phyloP scores from a whole-genome alignment of 2,888 invertebrate genomes.

The Dusona sp. region DNA sequence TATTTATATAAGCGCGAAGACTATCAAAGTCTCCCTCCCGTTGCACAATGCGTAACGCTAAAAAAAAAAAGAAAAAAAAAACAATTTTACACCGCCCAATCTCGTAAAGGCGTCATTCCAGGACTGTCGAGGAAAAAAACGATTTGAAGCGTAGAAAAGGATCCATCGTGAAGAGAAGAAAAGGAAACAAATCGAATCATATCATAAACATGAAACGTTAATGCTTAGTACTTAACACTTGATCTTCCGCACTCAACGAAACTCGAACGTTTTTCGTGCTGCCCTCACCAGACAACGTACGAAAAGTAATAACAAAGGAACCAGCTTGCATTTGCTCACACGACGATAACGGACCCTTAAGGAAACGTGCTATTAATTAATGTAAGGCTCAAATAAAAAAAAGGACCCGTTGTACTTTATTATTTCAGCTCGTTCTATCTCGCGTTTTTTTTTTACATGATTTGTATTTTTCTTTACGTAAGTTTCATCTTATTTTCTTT shows the following conservation, averaged over 20 bases:
- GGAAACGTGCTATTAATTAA: slow-evolving; percentile 56
- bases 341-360: slow-evolving; percentile 58
- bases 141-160: slow-evolving; percentile 36
- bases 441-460: slow-evolving; percentile 52
- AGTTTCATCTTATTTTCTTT: slow-evolving; percentile 53
- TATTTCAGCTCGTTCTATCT: slow-evolving; percentile 39
- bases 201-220: slow-evolving; percentile 65
- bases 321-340: slow-evolving; percentile 65
- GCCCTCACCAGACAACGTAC: slow-evolving; percentile 25
- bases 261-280: slow-evolving; percentile 40
- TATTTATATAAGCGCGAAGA: slow-evolving; percentile 59
- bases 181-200: slow-evolving; percentile 61
- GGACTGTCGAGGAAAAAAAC: slow-evolving; percentile 20
- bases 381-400: slow-evolving; percentile 57
- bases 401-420: slow-evolving; percentile 53
- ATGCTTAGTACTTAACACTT: slow-evolving; percentile 66
- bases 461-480: slow-evolving; percentile 53
- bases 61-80: slow-evolving; percentile 50
- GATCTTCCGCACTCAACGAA: slow-evolving; percentile 67
- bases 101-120: slow-evolving; percentile 50
- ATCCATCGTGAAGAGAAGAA: slow-evolving; percentile 29
- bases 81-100: slow-evolving; percentile 57
- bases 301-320: slow-evolving; percentile 29
- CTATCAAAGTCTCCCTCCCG: slow-evolving; percentile 62
- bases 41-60: slow-evolving; percentile 67